Base-by-base conservation (phyloP, 2,797 vertebrate species). In the Coregonus ussuriensis region DNA sequence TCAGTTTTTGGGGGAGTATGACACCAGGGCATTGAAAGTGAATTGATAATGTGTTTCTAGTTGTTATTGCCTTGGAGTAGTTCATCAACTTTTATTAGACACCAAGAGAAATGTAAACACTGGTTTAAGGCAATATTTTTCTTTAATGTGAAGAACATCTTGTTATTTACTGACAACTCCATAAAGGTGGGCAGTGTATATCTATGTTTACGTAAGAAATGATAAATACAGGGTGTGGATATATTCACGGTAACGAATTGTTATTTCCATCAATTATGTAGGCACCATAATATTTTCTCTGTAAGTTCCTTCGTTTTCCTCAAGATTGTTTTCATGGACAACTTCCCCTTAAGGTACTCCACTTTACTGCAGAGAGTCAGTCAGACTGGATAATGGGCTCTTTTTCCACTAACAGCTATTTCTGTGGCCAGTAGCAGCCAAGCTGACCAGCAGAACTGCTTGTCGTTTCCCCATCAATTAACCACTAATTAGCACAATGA, bases 401-500 rank as follows among this genome's bases (percentile, higher is more conserved):
- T 76, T 79, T 82, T 65, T 74, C 79, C 81, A 82, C 79, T 86
- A 74, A 25, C 66, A 63, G 54, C 71, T 35, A 31, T 74, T 66
- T 69, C 47, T 75, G 67, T 65, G 62, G 53, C 66, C 35, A 53
- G 51, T 72, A 62, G 59, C 72, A 47, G 68, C 18, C 4, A 37
- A 54, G 82, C 80, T 74, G 66, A 84, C 84, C 83, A 84, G 90
- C 83, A 90, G 80, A 87, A 81, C 87, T 33, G 86, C 85, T 83
- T 69, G 89, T 88, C 87, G 79, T 90, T 93, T 91, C 90, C 91
- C 91, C 88, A 82, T 92, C 88, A 93, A 93, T 94, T 93, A 93
- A 90, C 90, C 88, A 87, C 81, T 89, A 92, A 94, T 94, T 95
- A 94, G 91, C 93, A 93, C 90, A 90, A 90, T 91, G 89, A 86